Conservation (phyloP, 2,888 invertebrate species). For the Neoitamus cyanurus region DNA sequence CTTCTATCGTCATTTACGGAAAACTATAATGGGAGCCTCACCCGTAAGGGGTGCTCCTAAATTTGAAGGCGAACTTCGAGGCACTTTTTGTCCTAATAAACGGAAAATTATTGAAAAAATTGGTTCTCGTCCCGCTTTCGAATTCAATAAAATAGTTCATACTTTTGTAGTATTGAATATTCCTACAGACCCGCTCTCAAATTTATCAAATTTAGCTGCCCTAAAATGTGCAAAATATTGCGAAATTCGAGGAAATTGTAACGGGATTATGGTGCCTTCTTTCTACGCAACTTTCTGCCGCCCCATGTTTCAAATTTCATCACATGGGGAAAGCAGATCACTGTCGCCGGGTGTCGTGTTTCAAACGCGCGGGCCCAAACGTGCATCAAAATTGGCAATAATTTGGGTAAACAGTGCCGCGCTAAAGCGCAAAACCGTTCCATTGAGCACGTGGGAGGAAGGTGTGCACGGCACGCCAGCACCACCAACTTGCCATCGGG, state of each 20-base stretch:
- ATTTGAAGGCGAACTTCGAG: too few species aligned
- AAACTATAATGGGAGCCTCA: too few species aligned
- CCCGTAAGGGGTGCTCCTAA: too few species aligned
- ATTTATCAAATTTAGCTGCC: not conserved
- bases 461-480: not conserved
- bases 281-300: not conserved
- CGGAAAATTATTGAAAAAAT: too few species aligned
- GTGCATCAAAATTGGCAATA: not conserved
- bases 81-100: too few species aligned
- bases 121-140: too few species aligned
- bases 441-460: not conserved
- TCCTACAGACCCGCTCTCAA: too few species aligned
- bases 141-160: too few species aligned
- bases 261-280: not conserved
- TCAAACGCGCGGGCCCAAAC: not conserved
- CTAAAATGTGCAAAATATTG: not conserved
- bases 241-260: not conserved
- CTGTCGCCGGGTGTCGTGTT: not conserved
- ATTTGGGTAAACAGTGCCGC: not conserved
- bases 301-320: not conserved
- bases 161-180: too few species aligned
- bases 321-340: not conserved
- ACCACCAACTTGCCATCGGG: too few species aligned
- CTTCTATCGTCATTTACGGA: too few species aligned
- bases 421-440: not conserved